Base-by-base conservation (phyloP, 2,113 vertebrate genomes). In the Galemys pyrenaicus region DNA sequence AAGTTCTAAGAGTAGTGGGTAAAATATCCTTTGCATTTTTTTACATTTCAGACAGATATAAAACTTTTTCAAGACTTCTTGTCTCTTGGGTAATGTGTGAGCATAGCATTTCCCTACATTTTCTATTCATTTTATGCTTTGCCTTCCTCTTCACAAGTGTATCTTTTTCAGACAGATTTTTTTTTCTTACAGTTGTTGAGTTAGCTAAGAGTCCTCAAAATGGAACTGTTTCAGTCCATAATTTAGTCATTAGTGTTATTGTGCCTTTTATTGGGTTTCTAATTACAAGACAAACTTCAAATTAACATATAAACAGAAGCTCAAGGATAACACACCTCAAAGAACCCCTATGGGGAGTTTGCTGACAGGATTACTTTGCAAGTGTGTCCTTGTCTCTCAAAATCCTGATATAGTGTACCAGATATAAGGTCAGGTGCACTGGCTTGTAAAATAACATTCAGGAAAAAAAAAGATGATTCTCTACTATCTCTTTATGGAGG, bases 31-130 rank as follows among this genome's bases (percentile, higher is more conserved):
- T 68, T 64, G 24, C 46, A 75, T 56, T 87, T 91, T 91, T 86
- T 60, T 89, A 88, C 32, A 95, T 93, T 96, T 94, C 75, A 94
- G 87, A 87, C 35, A 84, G 46, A 91, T 70, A 82, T 24, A 70
- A 95, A 96, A 92, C 64, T 92, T 96, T 92, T 95, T 73, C 71
- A 77, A 93, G 87, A 93, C 41, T 94, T 95, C 46, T 67, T 81
- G 54, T 97, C 93, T 92, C 94, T 32, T 93, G 93, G 80, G 84
- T 46, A 96, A 93, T 95, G 30, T 84, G 30, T 68, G 32, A 77
- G 41, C 15, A 78, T 35, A 93, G 37, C 19, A 81, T 81, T 95
- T 90, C 87, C 80, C 88, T 92, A 81, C 30, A 96, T 92, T 91
- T 92, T 82, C 35, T 89, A 58, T 79, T 92, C 71, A 32, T 81